phyloP scores from a whole-genome alignment of 1,140 invertebrate species.

The Ridgeia piscesae region DNA sequence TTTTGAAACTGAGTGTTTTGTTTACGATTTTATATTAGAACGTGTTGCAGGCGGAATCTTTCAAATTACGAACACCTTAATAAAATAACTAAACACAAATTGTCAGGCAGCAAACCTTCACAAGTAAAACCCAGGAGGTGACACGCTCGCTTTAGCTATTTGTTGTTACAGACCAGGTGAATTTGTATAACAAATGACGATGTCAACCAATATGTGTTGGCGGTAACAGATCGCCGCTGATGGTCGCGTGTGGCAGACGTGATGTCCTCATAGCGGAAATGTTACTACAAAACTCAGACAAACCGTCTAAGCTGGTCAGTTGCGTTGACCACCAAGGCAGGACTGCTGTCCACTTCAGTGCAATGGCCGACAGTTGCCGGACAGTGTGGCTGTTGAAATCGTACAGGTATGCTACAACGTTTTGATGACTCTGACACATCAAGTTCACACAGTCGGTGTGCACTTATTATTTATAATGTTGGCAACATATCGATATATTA shows the following conservation, averaged over 20 bases:
- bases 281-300: neutral
- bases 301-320: neutral
- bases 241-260: neutral
- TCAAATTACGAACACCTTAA: too few species aligned
- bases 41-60: too few species aligned
- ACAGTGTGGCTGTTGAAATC: neutral
- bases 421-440: neutral
- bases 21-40: too few species aligned
- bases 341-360: neutral
- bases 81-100: too few species aligned
- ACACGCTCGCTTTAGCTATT: too few species aligned
- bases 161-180: neutral
- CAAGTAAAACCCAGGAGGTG: too few species aligned
- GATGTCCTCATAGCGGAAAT: neutral
- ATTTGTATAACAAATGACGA: neutral
- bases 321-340: neutral
- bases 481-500: neutral
- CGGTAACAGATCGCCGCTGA: neutral
- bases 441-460: neutral
- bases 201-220: neutral
- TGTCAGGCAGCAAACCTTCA: too few species aligned
- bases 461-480: neutral
- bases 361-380: neutral
- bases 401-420: neutral
- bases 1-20: too few species aligned